phyloP scores from a whole-genome alignment of 2,797 vertebrate species.

The Buphagus erythrorhynchus region DNA sequence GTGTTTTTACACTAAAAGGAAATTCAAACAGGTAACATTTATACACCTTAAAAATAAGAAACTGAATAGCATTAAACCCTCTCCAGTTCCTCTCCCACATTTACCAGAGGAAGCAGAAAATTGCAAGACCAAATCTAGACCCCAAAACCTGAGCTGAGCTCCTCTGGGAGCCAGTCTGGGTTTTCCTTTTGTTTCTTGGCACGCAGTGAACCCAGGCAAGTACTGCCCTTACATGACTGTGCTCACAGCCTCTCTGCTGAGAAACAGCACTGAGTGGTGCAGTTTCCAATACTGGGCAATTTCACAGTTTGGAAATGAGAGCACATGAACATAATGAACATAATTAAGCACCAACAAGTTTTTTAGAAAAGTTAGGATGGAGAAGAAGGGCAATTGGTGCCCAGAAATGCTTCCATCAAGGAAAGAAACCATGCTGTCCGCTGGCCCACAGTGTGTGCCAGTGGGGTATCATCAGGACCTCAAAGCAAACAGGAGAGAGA shows the following conservation, averaged over 20 bases:
- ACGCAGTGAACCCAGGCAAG: background rate
- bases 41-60: background rate
- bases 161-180: background rate
- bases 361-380: background rate
- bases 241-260: background rate
- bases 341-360: rapidly evolving
- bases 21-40: background rate
- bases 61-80: background rate
- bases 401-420: background rate
- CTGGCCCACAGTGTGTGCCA: rapidly evolving
- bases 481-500: background rate
- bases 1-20: background rate
- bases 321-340: no score
- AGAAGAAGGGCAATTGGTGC: rapidly evolving
- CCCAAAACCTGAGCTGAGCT: background rate
- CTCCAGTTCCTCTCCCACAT: background rate
- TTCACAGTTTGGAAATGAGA: background rate
- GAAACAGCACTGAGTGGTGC: rapidly evolving
- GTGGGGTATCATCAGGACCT: background rate
- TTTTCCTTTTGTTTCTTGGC: background rate
- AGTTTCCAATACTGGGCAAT: background rate
- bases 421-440: background rate
- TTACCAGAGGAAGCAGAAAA: background rate
- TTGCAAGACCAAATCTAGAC: background rate
- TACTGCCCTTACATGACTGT: rapidly evolving